These are phyloP conservation scores for Karalla daura DNA, from an alignment of 2,797 vertebrate genomes.

Conservation along the genomic window DNA sequence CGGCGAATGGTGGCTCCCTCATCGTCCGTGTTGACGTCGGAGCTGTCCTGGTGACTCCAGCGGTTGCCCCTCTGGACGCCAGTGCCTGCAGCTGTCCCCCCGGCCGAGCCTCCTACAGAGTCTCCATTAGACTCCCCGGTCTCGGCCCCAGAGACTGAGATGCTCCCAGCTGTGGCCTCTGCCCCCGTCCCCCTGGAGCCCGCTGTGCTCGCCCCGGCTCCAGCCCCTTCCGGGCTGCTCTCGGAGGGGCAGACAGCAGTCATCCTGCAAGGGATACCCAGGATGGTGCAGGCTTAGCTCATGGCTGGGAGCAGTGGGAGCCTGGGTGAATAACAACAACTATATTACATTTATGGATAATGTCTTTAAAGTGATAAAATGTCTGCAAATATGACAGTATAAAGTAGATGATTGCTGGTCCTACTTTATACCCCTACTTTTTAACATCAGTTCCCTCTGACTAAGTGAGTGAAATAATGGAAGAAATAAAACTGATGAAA, in stretches of 20 bases:
- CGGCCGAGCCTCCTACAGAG: slow-evolving; percentile 52
- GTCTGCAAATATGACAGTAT: too few species aligned
- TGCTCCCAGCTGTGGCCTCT: slow-evolving; percentile 36
- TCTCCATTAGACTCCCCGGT: slow-evolving; percentile 56
- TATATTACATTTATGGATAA: neutral
- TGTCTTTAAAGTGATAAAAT: too few species aligned
- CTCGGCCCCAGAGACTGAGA: slow-evolving; percentile 59
- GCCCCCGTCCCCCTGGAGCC: slow-evolving; percentile 44
- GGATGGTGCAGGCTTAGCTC: slow-evolving; percentile 64
- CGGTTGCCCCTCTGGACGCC: slow-evolving; percentile 77
- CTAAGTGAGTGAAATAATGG: neutral
- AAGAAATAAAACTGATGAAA: neutral
- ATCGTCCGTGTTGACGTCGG: slow-evolving; percentile 86
- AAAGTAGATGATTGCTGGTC: neutral
- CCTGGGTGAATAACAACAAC: slow-evolving; percentile 25
- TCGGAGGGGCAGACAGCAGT: slow-evolving; percentile 89
- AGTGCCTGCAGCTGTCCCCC: slow-evolving; percentile 47
- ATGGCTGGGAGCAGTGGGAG: slow-evolving; percentile 48
- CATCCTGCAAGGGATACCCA: slow-evolving; percentile 85
- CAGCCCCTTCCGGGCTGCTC: slow-evolving; percentile 73
- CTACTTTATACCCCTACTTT: neutral
- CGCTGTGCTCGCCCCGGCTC: slow-evolving; percentile 55
- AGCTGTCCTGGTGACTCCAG: slow-evolving; percentile 89
- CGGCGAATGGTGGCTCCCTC: slow-evolving; percentile 82
- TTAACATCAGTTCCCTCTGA: neutral